Base-by-base conservation (phyloP, 1,140 invertebrate species). In the Euschistus heros region DNA sequence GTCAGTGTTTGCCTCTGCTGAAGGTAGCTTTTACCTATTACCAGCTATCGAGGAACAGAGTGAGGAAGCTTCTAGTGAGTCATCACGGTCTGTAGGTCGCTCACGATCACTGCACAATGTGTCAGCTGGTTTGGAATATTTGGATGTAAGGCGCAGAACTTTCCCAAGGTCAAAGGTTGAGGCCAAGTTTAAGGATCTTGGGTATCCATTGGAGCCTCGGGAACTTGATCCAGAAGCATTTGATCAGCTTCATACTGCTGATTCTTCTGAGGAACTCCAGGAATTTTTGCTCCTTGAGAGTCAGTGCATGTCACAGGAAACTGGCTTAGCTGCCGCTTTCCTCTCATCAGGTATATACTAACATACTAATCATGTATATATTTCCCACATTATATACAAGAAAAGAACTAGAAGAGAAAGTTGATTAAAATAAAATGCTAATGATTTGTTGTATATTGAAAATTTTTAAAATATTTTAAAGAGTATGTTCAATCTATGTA, bases 261-360 rank as follows among this genome's bases (percentile, higher is more conserved):
- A 84, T 64, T 84, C 80, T 71, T 80, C 82, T 70, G 82, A 86
- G 69, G 82, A 85, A 69, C 73, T 86, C 20, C 81, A 84, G 69
- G 82, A 86, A 72, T 85, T 86, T 75, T 72, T 86, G 47, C 71
- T 84, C 59, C 70, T 85, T 27, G 82, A 85, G 71, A 84, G 80
- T 70, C 78, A 84, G 70, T 86, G 81, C 68, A 81, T 80, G 73
- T 78, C 75, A 37, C 76, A 78, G 71, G 74, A 78, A 30, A 74
- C 75, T 0, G 78, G 76, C n/a, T 72, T 81, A 57, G 75, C 77
- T 37, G 75, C 78, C 3, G 77, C 77, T 57, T 81, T 79, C 66
- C 24, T 68, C 33, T 61, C 37, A 30, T 63, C 66, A 67, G 66
- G 68, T 69, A 61, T 27, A 37, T 37, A 59, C 52, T 59, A 57